Evolutionary conservation across 2,797 vertebrate genomes (phyloP).

Genomic region (Cirrhinus molitorella): DNA sequence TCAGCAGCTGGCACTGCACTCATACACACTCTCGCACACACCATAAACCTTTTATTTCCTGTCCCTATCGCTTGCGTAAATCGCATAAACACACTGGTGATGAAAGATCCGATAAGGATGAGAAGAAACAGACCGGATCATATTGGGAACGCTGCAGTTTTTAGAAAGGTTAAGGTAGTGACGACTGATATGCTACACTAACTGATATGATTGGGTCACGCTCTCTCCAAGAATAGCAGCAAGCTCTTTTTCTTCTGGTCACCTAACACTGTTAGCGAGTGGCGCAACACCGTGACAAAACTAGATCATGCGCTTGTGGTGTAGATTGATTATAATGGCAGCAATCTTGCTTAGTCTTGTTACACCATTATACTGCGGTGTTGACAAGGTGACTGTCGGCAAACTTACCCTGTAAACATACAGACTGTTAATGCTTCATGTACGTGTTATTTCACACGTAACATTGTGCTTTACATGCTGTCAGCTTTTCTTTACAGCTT

Average conservation of each 20-base stretch:
- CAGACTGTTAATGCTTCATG: neutral
- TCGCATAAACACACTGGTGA: conserved; percentile 8
- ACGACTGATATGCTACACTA: neutral
- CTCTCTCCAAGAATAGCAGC: conserved; percentile 19
- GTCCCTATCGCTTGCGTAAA: conserved; percentile 29
- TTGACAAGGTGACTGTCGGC: neutral
- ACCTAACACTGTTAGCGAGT: neutral
- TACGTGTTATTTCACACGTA: conserved; percentile 30
- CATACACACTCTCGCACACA: neutral
- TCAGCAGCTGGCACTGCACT: conserved; percentile 34
- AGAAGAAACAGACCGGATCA: conserved; percentile 10
- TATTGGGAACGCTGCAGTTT: neutral
- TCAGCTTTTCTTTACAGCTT: conserved; percentile 1
- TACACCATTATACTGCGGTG: neutral
- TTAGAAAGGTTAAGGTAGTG: conserved; percentile 9
- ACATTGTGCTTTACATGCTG: neutral
- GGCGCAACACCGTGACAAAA: neutral
- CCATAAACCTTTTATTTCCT: conserved; percentile 41
- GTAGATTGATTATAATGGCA: conserved; percentile 3
- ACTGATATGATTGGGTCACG: conserved; percentile 10
- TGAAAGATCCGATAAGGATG: conserved; percentile 19
- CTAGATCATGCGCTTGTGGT: neutral
- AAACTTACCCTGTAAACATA: neutral
- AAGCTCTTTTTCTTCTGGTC: conserved; percentile 3
- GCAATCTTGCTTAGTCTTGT: neutral